Percentiles rank a stretch among this genome's conserved stretches.
Conservation (phyloP, 1,140 invertebrate genomes). For the Drosophila azteca region DNA sequence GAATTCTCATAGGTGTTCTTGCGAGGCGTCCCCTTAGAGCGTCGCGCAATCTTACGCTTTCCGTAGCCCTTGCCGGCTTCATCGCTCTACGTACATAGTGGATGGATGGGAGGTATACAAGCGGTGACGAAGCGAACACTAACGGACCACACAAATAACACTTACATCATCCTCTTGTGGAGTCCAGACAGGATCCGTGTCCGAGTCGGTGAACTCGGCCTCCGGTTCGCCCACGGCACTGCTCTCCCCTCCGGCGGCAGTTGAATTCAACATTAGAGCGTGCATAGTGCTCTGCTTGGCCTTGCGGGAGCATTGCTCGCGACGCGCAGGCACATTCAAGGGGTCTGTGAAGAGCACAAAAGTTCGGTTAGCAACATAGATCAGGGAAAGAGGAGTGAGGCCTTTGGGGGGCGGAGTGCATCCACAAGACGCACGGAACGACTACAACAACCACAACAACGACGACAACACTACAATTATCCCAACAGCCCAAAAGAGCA, state of each 20-base stretch:
- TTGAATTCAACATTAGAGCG: conserved; percentile 68
- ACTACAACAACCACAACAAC: conserved; percentile 49
- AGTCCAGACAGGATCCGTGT: conserved; percentile 90
- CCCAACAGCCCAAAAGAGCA: conserved; percentile 31
- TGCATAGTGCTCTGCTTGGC: conserved; percentile 86
- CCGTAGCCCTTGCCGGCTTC: conserved; percentile 71
- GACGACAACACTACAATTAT: conserved; percentile 36
- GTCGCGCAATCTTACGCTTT: conserved; percentile 72
- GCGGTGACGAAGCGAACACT: conserved; percentile 2
- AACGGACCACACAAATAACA: conserved; percentile 22
- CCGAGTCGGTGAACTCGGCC: conserved; percentile 86
- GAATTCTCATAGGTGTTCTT: conserved; percentile 69
- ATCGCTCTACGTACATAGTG: conserved; percentile 62
- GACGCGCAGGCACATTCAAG: conserved; percentile 85
- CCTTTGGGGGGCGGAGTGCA: background rate
- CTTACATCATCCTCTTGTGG: conserved; percentile 86
- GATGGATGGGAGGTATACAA: conserved; percentile 18
- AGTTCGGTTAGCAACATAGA: conserved; percentile 67
- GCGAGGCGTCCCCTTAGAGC: conserved; percentile 75
- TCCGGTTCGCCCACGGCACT: conserved; percentile 83
- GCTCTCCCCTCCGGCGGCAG: conserved; percentile 52
- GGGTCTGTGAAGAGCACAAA: conserved; percentile 84
- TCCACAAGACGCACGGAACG: conserved; percentile 13
- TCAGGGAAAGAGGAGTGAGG: conserved; percentile 26
- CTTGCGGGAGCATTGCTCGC: conserved; percentile 87